A percentile compares a stretch with the other conserved stretches of the same genome.
Conservation (phyloP, 2,888 invertebrate species). For the Chirona hameri region DNA sequence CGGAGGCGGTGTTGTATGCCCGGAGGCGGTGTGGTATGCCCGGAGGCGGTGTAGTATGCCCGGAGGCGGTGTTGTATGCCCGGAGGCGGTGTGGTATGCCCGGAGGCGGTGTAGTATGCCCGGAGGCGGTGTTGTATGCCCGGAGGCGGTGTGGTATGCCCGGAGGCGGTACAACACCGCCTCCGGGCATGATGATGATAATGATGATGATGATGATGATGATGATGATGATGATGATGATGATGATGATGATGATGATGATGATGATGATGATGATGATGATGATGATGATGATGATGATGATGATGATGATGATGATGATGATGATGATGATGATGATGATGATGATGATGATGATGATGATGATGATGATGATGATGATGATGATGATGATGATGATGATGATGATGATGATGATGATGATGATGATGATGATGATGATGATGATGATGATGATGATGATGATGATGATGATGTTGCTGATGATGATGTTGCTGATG, state of each 20-base stretch:
- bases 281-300: background rate
- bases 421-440: constrained; percentile 11
- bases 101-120: too few relatives aligned
- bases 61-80: too few relatives aligned
- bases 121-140: too few relatives aligned
- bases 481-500: too few relatives aligned
- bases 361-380: background rate
- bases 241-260: constrained; percentile 22
- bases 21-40: too few relatives aligned
- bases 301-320: background rate
- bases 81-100: too few relatives aligned
- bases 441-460: background rate
- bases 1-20: too few relatives aligned
- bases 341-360: background rate
- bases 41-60: too few relatives aligned
- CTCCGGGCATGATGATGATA: too few relatives aligned
- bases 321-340: background rate
- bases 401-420: background rate
- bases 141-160: too few relatives aligned
- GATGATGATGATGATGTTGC: too few relatives aligned
- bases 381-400: constrained; percentile 10
- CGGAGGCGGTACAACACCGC: too few relatives aligned
- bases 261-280: constrained; percentile 22
- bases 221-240: constrained; percentile 22
- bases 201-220: constrained; percentile 22